Base-by-base conservation (phyloP, 2,888 invertebrate genomes). In the Temnothorax rugatulus region DNA sequence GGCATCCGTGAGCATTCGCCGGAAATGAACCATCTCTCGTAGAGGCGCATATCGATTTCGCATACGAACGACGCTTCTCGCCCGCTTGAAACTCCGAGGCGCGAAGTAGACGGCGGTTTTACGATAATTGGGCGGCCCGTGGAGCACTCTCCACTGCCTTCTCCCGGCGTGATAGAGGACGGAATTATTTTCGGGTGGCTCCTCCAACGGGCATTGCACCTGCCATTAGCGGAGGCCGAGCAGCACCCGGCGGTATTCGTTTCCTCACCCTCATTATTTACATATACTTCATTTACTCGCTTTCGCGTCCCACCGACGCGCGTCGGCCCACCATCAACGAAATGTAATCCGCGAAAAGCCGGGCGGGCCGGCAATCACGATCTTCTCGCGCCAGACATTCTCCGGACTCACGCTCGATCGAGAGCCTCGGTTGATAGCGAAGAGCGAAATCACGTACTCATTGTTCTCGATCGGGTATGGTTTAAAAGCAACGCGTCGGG, bases 191-290 rank as follows among this genome's bases (percentile, higher is more conserved):
- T 93, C 90, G 93, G 92, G 85, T 90, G 88, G 85, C 84, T 89
- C 91, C 91, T 92, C 90, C 89, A 93, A 88, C 91, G 94, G 92
- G 88, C 92, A 90, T 93, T 93, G 93, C 93, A 93, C 93, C 91
- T 92, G 91, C 93, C 94, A 94, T 94, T 94, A 94, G 90, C 89
- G 91, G 86, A 87, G 87, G 85, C 88, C 76, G 25, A 34, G 81
- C 88, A 88, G 85, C 86, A 25, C 87, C 71, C 86, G 84, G 83
- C 90, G 34, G 90, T 90, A 93, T 93, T 93, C 93, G 92, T 92
- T 92, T 81, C 47, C 91, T 90, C 90, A 90, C 90, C 92, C 93
- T 93, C 92, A 93, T 93, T 93, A 93, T 93, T 93, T 92, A 92
- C 93, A 93, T 92, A 92, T 92, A 92, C 93, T 92, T 92, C 92